Evolutionary conservation across 2,797 vertebrate genomes (phyloP), one percentile per base, ranked within the genome.

Genomic region (Clarias pachynema): DNA sequence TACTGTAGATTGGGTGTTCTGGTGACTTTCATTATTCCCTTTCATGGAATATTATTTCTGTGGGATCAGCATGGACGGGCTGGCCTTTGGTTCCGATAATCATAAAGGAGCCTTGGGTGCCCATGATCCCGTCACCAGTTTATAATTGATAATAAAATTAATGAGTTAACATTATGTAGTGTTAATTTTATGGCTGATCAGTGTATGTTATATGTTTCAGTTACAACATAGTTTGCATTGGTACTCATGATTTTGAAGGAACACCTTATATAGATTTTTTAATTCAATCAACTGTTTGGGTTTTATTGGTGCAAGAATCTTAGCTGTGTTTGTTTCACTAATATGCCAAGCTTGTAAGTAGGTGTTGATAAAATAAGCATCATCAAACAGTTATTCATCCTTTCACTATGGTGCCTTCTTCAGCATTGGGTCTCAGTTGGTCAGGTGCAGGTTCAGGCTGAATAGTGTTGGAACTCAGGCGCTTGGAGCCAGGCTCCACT

Each of bases 401-500:
- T 77, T 65, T 24, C 24, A 53, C 60, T 77, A 37, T 80, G 15
- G 22, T 72, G 31, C 15, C 40, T 70, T 65, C 26, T 78, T 59
- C 22, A 29, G 40, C 6, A 49, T 16, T 31, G 14, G 18, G 49
- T 65, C 34, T 34, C 26, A 37, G 26, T 85, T 6, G 20, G 49
- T n/a, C 59, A 59, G 1, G 0, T 56, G 34, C 29, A 34, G 73
- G 40, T 77, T 77, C 79, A 69, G 81, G 75, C 1, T 68, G 59
- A n/a, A 84, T 22, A 31, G 59, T 80, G 82, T 20, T 84, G n/a
- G 31, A 24, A 34, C 31, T 31, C 31, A 78, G 80, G 4, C 10
- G 20, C 65, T 83, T 83, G 81, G 10, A 40, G 40, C 44, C 26
- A 8, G 34, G 53, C 29, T 86, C 68, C 37, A 53, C 37, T n/a